These are phyloP conservation scores for Euschistus heros DNA, from an alignment of 1,140 invertebrate species.

Conservation along the genomic window DNA sequence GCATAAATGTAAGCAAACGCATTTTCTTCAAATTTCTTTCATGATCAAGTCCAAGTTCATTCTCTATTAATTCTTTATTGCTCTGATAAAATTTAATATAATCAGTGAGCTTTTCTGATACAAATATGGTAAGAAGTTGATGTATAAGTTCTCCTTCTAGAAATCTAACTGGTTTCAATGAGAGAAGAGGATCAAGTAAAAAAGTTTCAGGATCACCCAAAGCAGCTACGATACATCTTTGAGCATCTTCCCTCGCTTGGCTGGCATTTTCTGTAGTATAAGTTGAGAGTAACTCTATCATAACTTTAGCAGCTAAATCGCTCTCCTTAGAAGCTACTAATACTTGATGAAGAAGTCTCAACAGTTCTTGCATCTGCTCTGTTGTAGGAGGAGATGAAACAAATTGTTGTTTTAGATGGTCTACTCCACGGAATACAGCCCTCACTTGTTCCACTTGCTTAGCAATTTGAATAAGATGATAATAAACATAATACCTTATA, in stretches of 20 bases:
- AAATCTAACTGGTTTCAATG: constrained; percentile 88
- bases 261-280: constrained; percentile 95
- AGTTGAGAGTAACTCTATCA: constrained; percentile 90
- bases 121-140: constrained; percentile 90
- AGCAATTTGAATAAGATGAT: constrained; percentile 69
- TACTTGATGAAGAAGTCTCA: constrained; percentile 80
- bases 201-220: constrained; percentile 91
- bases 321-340: constrained; percentile 61
- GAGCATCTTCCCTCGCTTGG: constrained; percentile 90
- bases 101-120: constrained; percentile 80
- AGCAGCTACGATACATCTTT: constrained; percentile 89
- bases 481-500: constrained; percentile 85
- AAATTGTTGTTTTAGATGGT: constrained; percentile 75
- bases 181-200: constrained; percentile 82
- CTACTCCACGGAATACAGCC: constrained; percentile 67
- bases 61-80: constrained; percentile 86
- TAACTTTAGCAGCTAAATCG: constrained; percentile 86
- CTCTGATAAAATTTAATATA: constrained; percentile 87
- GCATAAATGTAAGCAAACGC: constrained; percentile 92
- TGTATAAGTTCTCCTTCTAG: constrained; percentile 93
- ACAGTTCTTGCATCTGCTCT: constrained; percentile 86
- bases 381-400: constrained; percentile 68
- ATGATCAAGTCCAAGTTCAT: constrained; percentile 78
- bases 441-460: constrained; percentile 53
- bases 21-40: constrained; percentile 95